Conservation (phyloP, 2,888 invertebrate genomes). For the Protophormia terraenovae region DNA sequence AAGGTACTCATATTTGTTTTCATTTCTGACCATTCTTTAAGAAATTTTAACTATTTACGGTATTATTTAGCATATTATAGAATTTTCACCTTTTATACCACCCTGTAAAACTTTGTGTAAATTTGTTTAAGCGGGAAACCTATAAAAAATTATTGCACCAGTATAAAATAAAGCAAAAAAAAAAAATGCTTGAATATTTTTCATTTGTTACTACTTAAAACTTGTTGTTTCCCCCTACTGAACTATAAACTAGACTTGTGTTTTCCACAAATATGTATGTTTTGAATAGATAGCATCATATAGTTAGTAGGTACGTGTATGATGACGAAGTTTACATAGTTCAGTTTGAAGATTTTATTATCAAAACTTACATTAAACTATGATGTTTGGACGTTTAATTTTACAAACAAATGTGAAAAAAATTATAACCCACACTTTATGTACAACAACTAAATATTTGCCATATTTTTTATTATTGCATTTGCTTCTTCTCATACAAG, state of each 20-base stretch:
- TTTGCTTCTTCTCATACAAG: neutral
- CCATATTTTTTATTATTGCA: neutral
- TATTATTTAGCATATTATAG: too few species aligned
- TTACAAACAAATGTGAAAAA: neutral
- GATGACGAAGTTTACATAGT: neutral
- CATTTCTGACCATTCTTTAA: too few species aligned
- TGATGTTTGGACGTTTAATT: conserved; percentile 24
- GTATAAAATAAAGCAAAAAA: conserved; percentile 27
- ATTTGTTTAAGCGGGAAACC: conserved; percentile 3
- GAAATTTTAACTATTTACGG: too few species aligned
- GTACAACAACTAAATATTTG: conserved; percentile 1
- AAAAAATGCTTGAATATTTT: neutral
- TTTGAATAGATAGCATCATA: neutral
- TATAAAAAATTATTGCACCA: conserved; percentile 7
- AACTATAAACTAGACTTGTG: conserved; percentile 39
- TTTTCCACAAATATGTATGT: neutral
- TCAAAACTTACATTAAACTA: conserved; percentile 34
- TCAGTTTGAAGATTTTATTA: conserved; percentile 32
- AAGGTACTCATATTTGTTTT: too few species aligned
- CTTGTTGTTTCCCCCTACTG: conserved; percentile 33
- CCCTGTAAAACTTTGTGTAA: conserved; percentile 10
- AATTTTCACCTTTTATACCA: neutral
- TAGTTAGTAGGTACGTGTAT: neutral
- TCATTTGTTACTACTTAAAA: neutral
- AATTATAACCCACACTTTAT: conserved; percentile 5